A percentile compares a stretch with the other conserved stretches of the same genome.
Conservation (phyloP, 2,888 invertebrate genomes). For the Pycnomerus fuliginosus region DNA sequence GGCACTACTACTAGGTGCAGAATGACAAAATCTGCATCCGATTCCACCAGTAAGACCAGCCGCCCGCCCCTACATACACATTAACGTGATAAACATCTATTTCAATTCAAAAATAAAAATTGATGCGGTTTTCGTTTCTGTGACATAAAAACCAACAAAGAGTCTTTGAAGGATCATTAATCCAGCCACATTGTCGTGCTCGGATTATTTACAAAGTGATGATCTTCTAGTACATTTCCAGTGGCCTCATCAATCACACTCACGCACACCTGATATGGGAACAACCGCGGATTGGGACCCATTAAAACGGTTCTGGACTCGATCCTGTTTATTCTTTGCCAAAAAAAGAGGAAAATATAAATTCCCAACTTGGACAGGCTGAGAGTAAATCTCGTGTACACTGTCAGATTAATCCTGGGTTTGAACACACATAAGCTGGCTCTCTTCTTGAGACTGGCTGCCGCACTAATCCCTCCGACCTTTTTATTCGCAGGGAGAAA, state of each 20-base stretch:
- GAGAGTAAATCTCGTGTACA: conserved; percentile 18
- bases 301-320: too few relatives aligned
- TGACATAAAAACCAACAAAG: too few relatives aligned
- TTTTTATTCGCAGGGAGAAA: conserved; percentile 19
- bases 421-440: conserved; percentile 15
- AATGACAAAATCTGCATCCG: too few relatives aligned
- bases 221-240: background rate
- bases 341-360: conserved; percentile 13
- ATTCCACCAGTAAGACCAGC: too few relatives aligned
- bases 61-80: too few relatives aligned
- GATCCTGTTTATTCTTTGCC: background rate
- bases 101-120: too few relatives aligned
- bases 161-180: too few relatives aligned
- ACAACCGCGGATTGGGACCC: background rate
- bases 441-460: conserved; percentile 12
- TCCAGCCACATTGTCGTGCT: too few relatives aligned
- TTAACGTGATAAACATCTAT: too few relatives aligned
- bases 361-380: conserved; percentile 15
- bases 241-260: conserved; percentile 3
- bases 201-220: too few relatives aligned
- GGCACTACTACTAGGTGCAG: too few relatives aligned
- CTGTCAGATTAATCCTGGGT: conserved; percentile 21
- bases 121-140: too few relatives aligned
- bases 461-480: conserved; percentile 18
- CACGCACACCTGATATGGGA: conserved; percentile 4